Evolutionary conservation across 2,797 vertebrate species (phyloP), one percentile per base, ranked within the genome.

Genomic region (Taenioides sp.): DNA sequence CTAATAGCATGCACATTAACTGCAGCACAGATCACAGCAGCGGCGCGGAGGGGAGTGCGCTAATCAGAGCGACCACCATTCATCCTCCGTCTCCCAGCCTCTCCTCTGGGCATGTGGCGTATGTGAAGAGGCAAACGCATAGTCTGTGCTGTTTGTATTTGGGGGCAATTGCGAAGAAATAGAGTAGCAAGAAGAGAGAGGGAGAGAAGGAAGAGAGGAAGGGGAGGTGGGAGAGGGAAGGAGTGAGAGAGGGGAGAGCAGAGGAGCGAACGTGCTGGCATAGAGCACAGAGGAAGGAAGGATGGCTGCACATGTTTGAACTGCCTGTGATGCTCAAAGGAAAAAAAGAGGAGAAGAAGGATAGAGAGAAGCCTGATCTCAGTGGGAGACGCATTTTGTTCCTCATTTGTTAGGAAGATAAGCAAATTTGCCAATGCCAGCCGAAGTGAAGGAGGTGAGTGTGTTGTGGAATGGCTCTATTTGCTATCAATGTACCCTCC

Each of bases 391-490:
- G n/a, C 74, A 74, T 84, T 82, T 82, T 78, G 74, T 79, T 83
- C 80, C 78, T 88, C 86, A 87, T 84, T 83, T 78, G 87, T 67
- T 68, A 69, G 79, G 79, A 86, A 86, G 75, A 86, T 87, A 75
- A 82, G 71, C 76, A 87, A 75, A 88, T 85, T 88, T 87, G 82
- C 85, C 77, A 71, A 94, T 94, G 93, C 93, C 92, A 72, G 92
- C 92, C 75, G 91, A 93, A 91, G 92, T 93, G 78, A 94, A 93
- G 83, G 92, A 93, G 93, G 93, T 94, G 89, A 93, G 92, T 85
- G 86, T 87, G 79, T 81, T 75, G 49, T 79, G 87, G 85, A 88
- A 87, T 88, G 87, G 79, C 87, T 85, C 68, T 85, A 75, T 90
- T 82, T 80, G 82, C 75, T 25, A 6, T 50, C 7, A 84, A 66